Evolutionary conservation across 2,888 invertebrate species (phyloP).

Genomic region (Spisula subtruncata): DNA sequence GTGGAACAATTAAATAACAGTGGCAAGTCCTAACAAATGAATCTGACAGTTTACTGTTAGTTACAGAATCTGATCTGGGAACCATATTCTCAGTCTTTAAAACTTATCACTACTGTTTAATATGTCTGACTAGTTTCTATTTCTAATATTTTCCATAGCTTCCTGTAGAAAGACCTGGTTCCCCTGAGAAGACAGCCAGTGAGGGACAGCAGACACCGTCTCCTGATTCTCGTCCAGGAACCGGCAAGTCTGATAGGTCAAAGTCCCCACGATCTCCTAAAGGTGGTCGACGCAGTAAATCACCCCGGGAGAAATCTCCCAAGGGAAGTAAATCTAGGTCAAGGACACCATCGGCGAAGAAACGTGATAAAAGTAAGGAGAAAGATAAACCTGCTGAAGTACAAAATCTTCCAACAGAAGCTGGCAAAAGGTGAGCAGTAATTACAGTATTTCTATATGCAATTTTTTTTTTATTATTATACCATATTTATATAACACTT

Average conservation of each 20-base stretch:
- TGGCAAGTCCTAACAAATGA: too few species aligned
- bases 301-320: slow-evolving; percentile 79
- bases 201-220: slow-evolving; percentile 74
- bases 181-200: slow-evolving; percentile 76
- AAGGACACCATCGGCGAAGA: slow-evolving; percentile 83
- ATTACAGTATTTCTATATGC: too few species aligned
- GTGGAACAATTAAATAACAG: too few species aligned
- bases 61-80: too few species aligned
- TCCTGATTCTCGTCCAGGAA: slow-evolving; percentile 75
- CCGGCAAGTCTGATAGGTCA: slow-evolving; percentile 77
- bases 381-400: slow-evolving; percentile 76
- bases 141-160: slow-evolving; percentile 66
- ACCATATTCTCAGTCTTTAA: too few species aligned
- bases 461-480: too few species aligned
- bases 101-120: too few species aligned
- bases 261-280: slow-evolving; percentile 75
- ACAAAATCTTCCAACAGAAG: slow-evolving; percentile 46
- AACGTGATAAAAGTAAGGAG: slow-evolving; percentile 80
- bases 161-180: slow-evolving; percentile 80
- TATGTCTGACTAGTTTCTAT: background rate
- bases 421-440: slow-evolving; percentile 58
- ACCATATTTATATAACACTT: too few species aligned
- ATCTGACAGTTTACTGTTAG: too few species aligned
- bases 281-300: slow-evolving; percentile 74
- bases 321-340: slow-evolving; percentile 77